Evolutionary conservation across 2,888 invertebrate genomes (phyloP), one percentile per base, ranked within the genome.

Genomic region (Troilus luridus): DNA sequence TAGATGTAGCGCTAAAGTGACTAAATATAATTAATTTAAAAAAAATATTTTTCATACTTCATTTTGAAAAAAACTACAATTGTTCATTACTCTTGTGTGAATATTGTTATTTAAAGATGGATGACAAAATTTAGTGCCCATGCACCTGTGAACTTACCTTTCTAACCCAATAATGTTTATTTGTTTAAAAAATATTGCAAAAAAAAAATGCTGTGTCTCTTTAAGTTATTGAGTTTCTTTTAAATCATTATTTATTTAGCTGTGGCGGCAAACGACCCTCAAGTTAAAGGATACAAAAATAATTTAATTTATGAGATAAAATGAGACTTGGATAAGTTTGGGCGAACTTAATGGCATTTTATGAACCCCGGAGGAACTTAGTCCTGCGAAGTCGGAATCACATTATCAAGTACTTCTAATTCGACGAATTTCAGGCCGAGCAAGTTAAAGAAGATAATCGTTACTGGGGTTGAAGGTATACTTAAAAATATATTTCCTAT

Each of bases 321-420:
- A 77, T 41, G 27, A 1, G 72, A 77, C 72, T 77, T 77, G 17
- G 41, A 77, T 77, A 77, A 77, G 72, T 77, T 77, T 77, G 17
- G 27, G 14, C 9, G 72, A 41, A 5, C 2, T 41, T 77, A 77
- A 77, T 77, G 72, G 27, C 72, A 41, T 77, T 77, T 77, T 77
- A 17, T 27, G 41, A 41, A 77, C 27, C 72, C 17, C 14, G 41
- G 8, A 27, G 19, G 17, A 77, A 77, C 72, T 77, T 67, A 3
- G 24, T 24, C 14, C 72, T 27, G 27, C 19, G 5, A 77, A 77
- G 72, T 77, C 72, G 41, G 41, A 77, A 77, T 77, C 41, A 27
- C 72, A 77, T 77, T 77, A 77, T 77, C 41, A 77, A 77, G 72
- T 27, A 77, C 41, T 77, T 77, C 72, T 41, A 41, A 77, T 77